A percentile compares a stretch with the other conserved stretches of the same genome.
Evolutionary conservation across 2,888 invertebrate species (phyloP).

Genomic region (Thymelicus sylvestris): DNA sequence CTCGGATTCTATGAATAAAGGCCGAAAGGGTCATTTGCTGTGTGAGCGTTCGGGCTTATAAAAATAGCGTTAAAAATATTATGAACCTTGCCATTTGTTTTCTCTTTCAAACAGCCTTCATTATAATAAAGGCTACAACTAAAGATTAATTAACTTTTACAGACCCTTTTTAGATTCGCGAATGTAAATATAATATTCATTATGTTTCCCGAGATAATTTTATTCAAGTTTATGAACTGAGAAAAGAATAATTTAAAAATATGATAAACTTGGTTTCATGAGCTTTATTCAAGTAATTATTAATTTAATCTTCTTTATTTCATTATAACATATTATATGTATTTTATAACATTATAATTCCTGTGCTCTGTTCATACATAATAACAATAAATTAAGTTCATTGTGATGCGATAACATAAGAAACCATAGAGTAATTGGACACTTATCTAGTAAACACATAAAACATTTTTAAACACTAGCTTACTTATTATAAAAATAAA

Average conservation of each 20-base stretch:
- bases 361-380: no score
- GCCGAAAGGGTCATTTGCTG: background rate
- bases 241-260: background rate
- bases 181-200: conserved; percentile 2
- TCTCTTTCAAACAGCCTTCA: background rate
- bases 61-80: conserved; percentile 9
- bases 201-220: background rate
- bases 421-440: no score
- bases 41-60: background rate
- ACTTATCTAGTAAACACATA: no score
- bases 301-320: no score
- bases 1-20: background rate
- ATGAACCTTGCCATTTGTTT: background rate
- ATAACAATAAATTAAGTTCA: no score
- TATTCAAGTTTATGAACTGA: background rate
- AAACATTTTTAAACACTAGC: no score
- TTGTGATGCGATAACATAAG: no score
- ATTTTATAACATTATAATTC: no score
- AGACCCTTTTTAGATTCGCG: background rate
- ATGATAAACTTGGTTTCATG: background rate
- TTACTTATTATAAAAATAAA: no score
- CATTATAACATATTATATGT: no score
- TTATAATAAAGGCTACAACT: background rate
- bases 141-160: conserved; percentile 17
- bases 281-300: background rate